Base-by-base conservation (phyloP, 2,888 invertebrate species). In the Eurytoma californica region DNA sequence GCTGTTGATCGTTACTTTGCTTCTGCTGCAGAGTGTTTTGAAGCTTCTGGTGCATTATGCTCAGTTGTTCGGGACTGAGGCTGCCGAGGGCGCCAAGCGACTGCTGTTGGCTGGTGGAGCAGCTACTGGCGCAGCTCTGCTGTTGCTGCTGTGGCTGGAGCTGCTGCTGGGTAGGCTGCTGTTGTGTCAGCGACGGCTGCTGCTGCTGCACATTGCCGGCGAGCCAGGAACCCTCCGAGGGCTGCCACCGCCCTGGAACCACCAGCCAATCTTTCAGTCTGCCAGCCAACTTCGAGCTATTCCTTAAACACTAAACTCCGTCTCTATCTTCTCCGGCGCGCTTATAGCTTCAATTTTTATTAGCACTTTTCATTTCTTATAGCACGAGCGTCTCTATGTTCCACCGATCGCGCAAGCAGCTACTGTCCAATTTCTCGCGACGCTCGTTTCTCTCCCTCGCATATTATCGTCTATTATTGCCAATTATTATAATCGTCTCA, bases 161-260 rank as follows among this genome's bases (percentile, higher is more conserved):
- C 69, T 86, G 86, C 86, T 81, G 86, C 84, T 86, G 86, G 80
- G 83, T 80, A 61, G 65, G 82, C 80, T 84, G 83, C 84, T 86
- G 84, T 85, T 86, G 83, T 85, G 77, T 66, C 83, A 84, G 85
- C 85, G 86, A 85, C 83, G 87, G 86, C 51, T 84, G 82, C 80
- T 83, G 84, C 30, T 83, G 82, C 63, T 85, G 85, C 55, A 83
- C 80, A 20, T 72, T 76, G 68, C 67, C 82, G 86, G 88, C 83
- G 74, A 86, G 86, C 88, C 88, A 88, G 83, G 89, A 89, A 86
- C 88, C 89, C 83, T 89, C 89, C 85, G 90, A 90, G 90, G 90
- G 90, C 90, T 90, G 90, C 90, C 90, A 90, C 86, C 90, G 90
- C 90, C 90, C 90, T 90, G 90, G 90, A 90, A 90, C 90, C 90